phyloP scores from a whole-genome alignment of 2,888 invertebrate genomes.

The Xylocampa areola region DNA sequence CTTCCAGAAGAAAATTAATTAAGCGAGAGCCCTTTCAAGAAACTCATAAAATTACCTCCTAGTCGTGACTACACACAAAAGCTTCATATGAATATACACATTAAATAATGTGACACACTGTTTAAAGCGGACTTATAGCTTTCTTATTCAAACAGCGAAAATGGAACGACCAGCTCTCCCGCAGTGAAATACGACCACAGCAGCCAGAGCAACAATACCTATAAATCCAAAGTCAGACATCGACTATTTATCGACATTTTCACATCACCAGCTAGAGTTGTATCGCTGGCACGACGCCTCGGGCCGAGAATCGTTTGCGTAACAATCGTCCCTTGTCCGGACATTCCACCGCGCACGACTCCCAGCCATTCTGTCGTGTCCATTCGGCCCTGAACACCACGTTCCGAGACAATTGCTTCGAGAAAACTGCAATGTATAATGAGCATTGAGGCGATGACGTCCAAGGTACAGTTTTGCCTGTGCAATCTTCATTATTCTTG shows the following conservation, averaged over 20 bases:
- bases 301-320: slow-evolving; percentile 58
- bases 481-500: slow-evolving; percentile 26
- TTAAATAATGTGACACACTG: slow-evolving; percentile 6
- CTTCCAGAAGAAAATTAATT: no score
- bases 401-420: slow-evolving; percentile 52
- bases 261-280: slow-evolving; percentile 64
- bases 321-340: slow-evolving; percentile 60
- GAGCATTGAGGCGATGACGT: slow-evolving; percentile 8
- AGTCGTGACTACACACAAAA: slow-evolving; percentile 3
- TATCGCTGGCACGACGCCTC: slow-evolving; percentile 54
- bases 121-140: slow-evolving; percentile 7
- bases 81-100: slow-evolving; percentile 8
- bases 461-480: slow-evolving; percentile 28
- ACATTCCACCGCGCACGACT: slow-evolving; percentile 64
- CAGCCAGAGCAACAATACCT: slow-evolving; percentile 51
- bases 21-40: background rate
- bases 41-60: background rate
- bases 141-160: slow-evolving; percentile 20
- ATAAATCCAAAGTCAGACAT: slow-evolving; percentile 62
- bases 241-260: slow-evolving; percentile 65
- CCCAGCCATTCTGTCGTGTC: slow-evolving; percentile 57
- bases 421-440: slow-evolving; percentile 32
- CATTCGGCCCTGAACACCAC: slow-evolving; percentile 54
- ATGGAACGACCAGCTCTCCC: slow-evolving; percentile 25
- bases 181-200: slow-evolving; percentile 50